Conservation (phyloP, 2,797 vertebrate genomes). For the Gymnoscopelus braueri region DNA sequence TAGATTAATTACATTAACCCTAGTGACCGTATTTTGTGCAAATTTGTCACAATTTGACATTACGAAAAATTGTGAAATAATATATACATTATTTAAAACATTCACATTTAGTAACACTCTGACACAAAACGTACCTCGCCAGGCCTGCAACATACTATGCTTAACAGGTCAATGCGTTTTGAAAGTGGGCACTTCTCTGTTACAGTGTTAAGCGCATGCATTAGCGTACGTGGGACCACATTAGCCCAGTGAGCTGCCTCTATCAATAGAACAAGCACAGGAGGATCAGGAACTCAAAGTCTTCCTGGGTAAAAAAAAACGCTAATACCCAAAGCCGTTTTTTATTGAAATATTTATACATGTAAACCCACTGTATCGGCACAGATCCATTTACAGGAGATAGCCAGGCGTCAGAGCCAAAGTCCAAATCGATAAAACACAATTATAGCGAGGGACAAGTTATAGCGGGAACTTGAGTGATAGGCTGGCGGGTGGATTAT, state of each 20-base stretch:
- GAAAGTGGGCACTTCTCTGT: constrained; percentile 40
- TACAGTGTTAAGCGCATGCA: constrained; percentile 36
- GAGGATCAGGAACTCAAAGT: constrained; percentile 57
- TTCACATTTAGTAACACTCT: constrained; percentile 24
- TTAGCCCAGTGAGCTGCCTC: constrained; percentile 43
- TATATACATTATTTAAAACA: too few species aligned
- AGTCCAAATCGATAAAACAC: constrained; percentile 77
- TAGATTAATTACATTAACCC: too few species aligned
- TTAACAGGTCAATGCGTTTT: constrained; percentile 25
- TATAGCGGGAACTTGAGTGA: constrained; percentile 63
- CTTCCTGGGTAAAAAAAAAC: constrained; percentile 30
- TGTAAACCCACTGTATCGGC: constrained; percentile 70
- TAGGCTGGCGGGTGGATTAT: constrained; percentile 44
- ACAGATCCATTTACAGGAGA: constrained; percentile 71
- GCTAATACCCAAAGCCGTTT: constrained; percentile 55
- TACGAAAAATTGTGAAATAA: too few species aligned
- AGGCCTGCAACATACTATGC: neutral
- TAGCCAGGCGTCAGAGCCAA: constrained; percentile 61
- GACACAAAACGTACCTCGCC: constrained; percentile 31
- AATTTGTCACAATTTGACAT: too few species aligned
- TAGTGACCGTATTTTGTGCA: too few species aligned
- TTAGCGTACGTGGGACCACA: constrained; percentile 56
- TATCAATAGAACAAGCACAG: constrained; percentile 51
- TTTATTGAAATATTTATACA: constrained; percentile 78
- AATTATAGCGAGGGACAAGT: constrained; percentile 71